Evolutionary conservation across 1,140 invertebrate genomes (phyloP).

Genomic region (Rhopalosiphum padi): DNA sequence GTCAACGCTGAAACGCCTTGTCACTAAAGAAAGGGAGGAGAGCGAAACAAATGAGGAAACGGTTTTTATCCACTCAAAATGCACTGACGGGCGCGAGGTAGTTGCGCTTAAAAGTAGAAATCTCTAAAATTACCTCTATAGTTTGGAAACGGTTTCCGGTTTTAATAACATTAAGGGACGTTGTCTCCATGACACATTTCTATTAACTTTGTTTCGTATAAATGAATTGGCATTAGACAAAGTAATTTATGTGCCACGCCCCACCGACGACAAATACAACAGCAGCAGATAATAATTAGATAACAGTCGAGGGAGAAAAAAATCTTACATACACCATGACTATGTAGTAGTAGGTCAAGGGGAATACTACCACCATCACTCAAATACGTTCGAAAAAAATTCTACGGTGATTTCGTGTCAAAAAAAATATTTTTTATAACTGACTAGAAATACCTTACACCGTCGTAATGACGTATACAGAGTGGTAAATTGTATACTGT

Average conservation of each 20-base stretch:
- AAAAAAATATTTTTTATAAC: neutral
- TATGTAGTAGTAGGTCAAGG: constrained; percentile 2
- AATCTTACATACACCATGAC: neutral
- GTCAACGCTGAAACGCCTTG: neutral
- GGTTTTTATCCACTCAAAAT: neutral
- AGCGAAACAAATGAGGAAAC: neutral
- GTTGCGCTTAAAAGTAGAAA: neutral
- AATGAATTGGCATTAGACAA: constrained; percentile 18
- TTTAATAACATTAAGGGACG: neutral
- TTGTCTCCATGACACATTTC: constrained; percentile 19
- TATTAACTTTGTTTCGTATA: constrained; percentile 29
- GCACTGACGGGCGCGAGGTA: neutral
- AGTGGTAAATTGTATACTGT: neutral
- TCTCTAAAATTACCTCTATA: neutral
- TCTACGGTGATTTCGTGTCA: neutral
- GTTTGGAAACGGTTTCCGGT: constrained; percentile 16
- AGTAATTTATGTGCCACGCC: neutral
- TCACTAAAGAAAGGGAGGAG: neutral
- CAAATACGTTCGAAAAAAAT: neutral
- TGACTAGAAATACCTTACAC: neutral
- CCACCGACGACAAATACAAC: neutral
- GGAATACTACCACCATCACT: neutral
- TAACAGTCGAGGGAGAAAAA: neutral
- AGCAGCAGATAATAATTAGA: neutral
- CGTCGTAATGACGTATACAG: neutral